A percentile compares a stretch with the other conserved stretches of the same genome.
Conservation (phyloP, 1,140 invertebrate genomes). For the Calephelis virginiensis region DNA sequence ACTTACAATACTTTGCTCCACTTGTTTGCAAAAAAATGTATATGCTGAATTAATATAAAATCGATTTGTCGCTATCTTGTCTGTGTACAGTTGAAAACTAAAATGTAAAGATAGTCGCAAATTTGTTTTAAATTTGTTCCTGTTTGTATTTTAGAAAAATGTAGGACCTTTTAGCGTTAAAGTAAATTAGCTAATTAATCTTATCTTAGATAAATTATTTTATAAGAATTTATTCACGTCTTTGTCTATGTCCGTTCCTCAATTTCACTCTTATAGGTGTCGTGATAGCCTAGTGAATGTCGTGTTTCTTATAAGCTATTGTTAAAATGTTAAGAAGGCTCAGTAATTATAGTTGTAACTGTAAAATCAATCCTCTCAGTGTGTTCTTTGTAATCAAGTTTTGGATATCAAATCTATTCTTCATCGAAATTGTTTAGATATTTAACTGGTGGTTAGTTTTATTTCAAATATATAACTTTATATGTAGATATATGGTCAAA, state of each 20-base stretch:
- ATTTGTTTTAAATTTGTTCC: conserved; percentile 13
- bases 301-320: conserved; percentile 58
- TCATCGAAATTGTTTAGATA: conserved; percentile 29
- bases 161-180: conserved; percentile 43
- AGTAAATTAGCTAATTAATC: conserved; percentile 47
- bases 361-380: conserved; percentile 48
- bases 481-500: conserved; percentile 22
- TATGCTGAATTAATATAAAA: neutral
- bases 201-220: conserved; percentile 52
- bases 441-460: conserved; percentile 20
- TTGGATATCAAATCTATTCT: conserved; percentile 32
- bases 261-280: conserved; percentile 75
- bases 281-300: conserved; percentile 73
- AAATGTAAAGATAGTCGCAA: neutral
- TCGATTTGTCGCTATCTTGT: neutral
- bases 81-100: neutral
- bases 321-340: conserved; percentile 53
- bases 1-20: neutral
- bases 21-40: neutral
- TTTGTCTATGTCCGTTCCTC: conserved; percentile 74
- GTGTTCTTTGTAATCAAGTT: conserved; percentile 43
- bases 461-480: conserved; percentile 24
- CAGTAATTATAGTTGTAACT: conserved; percentile 55
- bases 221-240: conserved; percentile 60
- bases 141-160: conserved; percentile 18